Evolutionary conservation across 2,797 vertebrate genomes (phyloP), one percentile per base, ranked within the genome.

Genomic region (Pangasius krempfi): DNA sequence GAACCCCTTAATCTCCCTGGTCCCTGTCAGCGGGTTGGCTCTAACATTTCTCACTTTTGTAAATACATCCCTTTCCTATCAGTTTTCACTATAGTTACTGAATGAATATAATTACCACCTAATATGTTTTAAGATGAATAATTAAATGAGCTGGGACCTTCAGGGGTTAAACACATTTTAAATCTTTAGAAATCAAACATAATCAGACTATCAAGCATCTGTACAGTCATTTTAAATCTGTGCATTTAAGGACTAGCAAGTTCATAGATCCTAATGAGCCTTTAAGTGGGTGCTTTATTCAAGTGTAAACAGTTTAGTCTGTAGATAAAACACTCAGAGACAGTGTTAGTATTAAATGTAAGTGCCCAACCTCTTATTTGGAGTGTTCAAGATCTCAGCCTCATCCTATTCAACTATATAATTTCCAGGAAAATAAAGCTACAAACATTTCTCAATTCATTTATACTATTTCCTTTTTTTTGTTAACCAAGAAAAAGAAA

Each of bases 261-360:
- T 84, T 84, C 44, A 68, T 14, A 8, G 5, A 64, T 68, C 64
- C 47, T 84, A 68, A 84, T 68, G 64, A 84, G 44, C 27, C 62
- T 52, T 70, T 52, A 68, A 68, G 44, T 84, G 27, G 16, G 27
- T 22, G 62, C 18, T 84, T 68, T 52, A 33, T 52, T 52, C 8
- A 33, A 84, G 27, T 83, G 68, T 75, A 73, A 44, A n/a, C 37
- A 25, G 64, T 50, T 88, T n/a, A 60, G 56, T 18, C 27, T 37
- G 58, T 72, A 79, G 30, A 66, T 85, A 90, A 66, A n/a, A 64
- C 44, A 84, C 40, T n/a, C 81, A 18, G 52, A 27, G 37, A 62
- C 27, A 84, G 40, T 47, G 52, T 9, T 14, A 58, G 2, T 58
- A 14, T 58, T 30, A 58, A 22, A 1, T 58, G 30, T 12, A 58